Base-by-base conservation (phyloP, 1,140 invertebrate species). In the Macrotrachela quadricornifera region DNA sequence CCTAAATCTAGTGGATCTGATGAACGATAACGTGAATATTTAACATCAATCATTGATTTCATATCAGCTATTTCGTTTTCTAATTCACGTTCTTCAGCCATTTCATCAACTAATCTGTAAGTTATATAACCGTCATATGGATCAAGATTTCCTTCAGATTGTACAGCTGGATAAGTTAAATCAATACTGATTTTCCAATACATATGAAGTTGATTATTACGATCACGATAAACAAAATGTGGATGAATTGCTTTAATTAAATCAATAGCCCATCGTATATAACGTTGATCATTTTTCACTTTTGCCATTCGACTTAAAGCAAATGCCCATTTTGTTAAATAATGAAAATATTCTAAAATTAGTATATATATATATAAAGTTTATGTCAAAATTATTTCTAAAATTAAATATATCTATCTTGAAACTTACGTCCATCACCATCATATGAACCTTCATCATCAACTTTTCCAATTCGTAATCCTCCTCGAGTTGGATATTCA, bases 271-370 rank as follows among this genome's bases (percentile, higher is more conserved):
- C 21, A 30, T 4, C 21, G 21, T 30, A 30, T 30, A 30, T 30
- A 30, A 30, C 21, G 21, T 30, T 30, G 21, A 30, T 30, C 21
- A 9, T 50, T 14, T 15, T 40, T 14, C 13, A n/a, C 40, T 40
- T 45, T 46, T 36, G 42, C 52, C 8, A 55, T 41, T 21, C 49
- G 56, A 40, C 48, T 46, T 13, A 57, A 46, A 14, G 56, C 56
- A 17, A 38, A 57, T 16, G 56, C 56, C 56, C 56, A 57, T 41
- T 57, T 57, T 10, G 56, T 57, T n/a, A 57, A 52, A 42, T 57
- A 57, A 44, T 57, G 56, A 38, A 50, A 57, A 46, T 57, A 57
- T 52, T 57, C n/a, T n/a, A n/a, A n/a, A n/a, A n/a, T n/a, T n/a
- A n/a, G n/a, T n/a, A n/a, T n/a, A n/a, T n/a, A n/a, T n/a, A n/a